These are phyloP conservation scores for Drosophila emarginata DNA, from an alignment of 2,888 invertebrate species.

Conservation along the genomic window DNA sequence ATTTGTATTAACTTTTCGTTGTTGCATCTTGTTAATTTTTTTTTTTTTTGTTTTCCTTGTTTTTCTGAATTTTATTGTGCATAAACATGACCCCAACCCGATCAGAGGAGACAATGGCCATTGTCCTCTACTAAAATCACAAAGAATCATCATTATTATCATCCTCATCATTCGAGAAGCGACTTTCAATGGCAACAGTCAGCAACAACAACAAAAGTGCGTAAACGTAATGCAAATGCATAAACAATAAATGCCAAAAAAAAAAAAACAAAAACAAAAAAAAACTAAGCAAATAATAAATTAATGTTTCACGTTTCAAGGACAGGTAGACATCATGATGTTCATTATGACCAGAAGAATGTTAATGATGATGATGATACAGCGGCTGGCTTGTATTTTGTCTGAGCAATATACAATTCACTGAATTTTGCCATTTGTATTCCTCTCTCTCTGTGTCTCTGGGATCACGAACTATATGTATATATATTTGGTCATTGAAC, in stretches of 20 bases:
- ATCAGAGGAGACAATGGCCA: constrained; percentile 43
- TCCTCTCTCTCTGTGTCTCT: neutral
- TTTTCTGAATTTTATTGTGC: neutral
- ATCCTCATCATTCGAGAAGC: no score
- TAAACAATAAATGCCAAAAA: constrained; percentile 26
- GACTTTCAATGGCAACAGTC: constrained; percentile 1
- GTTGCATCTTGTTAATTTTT: neutral
- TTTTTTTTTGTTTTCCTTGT: constrained; percentile 3
- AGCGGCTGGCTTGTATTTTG: neutral
- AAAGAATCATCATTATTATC: constrained; percentile 3
- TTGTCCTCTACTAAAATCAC: constrained; percentile 34
- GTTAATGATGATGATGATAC: neutral
- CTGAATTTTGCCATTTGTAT: neutral
- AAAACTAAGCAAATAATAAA: neutral
- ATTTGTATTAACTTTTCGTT: constrained; percentile 18
- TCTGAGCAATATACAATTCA: neutral
- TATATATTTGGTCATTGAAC: neutral
- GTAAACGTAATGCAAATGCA: constrained; percentile 16
- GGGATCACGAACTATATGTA: neutral
- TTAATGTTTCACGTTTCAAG: constrained; percentile 1
- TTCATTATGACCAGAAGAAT: neutral
- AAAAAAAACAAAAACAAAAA: constrained; percentile 15
- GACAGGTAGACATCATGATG: neutral
- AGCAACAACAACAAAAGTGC: neutral
- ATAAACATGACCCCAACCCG: constrained; percentile 24